Percentiles rank a stretch among this genome's conserved stretches.
phyloP scores from a whole-genome alignment of 2,888 invertebrate species.

The Trypoxylon attenuatum region DNA sequence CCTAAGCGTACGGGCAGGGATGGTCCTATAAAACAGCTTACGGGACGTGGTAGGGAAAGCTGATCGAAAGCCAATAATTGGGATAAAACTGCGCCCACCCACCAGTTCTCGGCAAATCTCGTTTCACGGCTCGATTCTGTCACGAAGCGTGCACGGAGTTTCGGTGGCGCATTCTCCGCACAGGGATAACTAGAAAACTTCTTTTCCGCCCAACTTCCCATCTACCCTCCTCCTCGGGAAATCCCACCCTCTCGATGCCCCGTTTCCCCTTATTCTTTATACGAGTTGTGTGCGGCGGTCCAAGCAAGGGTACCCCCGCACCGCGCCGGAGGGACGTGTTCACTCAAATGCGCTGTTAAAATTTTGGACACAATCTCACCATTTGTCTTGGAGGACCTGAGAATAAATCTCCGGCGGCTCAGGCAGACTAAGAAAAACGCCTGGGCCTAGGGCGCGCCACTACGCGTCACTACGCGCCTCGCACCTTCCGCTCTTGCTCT shows the following conservation, averaged over 20 bases:
- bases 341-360: slow-evolving; percentile 84
- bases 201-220: slow-evolving; percentile 51
- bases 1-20: slow-evolving; percentile 11
- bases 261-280: slow-evolving; percentile 44
- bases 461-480: not conserved
- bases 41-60: slow-evolving; percentile 25
- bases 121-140: slow-evolving; percentile 75
- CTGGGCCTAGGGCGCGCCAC: slow-evolving; percentile 65
- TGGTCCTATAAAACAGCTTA: slow-evolving; percentile 20
- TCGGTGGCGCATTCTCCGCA: slow-evolving; percentile 60
- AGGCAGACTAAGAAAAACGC: slow-evolving; percentile 78
- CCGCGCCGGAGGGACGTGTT: slow-evolving; percentile 71
- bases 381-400: slow-evolving; percentile 85
- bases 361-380: slow-evolving; percentile 87
- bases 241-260: slow-evolving; percentile 10
- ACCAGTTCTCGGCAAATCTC: slow-evolving; percentile 65
- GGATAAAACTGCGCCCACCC: slow-evolving; percentile 63
- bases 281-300: slow-evolving; percentile 29
- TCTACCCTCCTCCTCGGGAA: slow-evolving; percentile 28
- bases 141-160: slow-evolving; percentile 65
- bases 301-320: slow-evolving; percentile 72
- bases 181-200: slow-evolving; percentile 73
- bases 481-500: not conserved
- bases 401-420: slow-evolving; percentile 80
- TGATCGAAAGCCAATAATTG: slow-evolving; percentile 71